phyloP scores from a whole-genome alignment of 2,113 vertebrate species.

The Nyctibius bracteatus region DNA sequence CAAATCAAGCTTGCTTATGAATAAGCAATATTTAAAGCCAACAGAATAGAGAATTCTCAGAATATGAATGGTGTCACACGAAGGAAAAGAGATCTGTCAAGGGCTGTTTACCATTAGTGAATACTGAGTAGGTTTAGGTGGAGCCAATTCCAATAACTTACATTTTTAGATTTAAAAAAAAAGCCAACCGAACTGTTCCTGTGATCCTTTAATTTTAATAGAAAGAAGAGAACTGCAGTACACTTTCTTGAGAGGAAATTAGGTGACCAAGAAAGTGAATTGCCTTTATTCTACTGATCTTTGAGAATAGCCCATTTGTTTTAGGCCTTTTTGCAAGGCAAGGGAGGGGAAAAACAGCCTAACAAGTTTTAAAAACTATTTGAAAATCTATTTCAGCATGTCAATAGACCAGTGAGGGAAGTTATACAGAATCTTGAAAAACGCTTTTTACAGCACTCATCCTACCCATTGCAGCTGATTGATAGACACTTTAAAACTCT shows the following conservation, averaged over 20 bases:
- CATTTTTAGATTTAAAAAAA: not conserved
- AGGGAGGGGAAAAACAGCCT: not conserved
- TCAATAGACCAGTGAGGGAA: not conserved
- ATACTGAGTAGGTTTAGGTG: not conserved
- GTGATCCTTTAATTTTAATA: not conserved
- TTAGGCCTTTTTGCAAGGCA: not conserved
- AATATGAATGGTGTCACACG: not conserved
- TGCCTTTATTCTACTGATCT: not conserved
- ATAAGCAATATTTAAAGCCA: not conserved
- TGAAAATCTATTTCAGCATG: not conserved
- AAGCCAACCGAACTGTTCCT: not conserved
- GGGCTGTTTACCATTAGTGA: not conserved
- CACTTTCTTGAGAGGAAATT: not conserved
- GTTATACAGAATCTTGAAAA: not conserved
- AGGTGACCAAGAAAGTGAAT: not conserved
- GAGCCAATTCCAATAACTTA: not conserved
- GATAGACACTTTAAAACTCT: constrained; percentile 3
- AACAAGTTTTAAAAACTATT: not conserved
- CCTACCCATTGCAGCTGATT: not conserved
- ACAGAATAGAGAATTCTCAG: not conserved
- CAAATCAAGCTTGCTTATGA: not conserved
- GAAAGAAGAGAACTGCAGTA: not conserved
- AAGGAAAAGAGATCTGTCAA: not conserved
- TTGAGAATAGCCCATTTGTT: not conserved
- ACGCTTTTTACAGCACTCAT: not conserved